A percentile compares a stretch with the other conserved stretches of the same genome.
These are phyloP conservation scores for Corythornis madagascariensis DNA, from an alignment of 2,113 vertebrate species.

Conservation along the genomic window DNA sequence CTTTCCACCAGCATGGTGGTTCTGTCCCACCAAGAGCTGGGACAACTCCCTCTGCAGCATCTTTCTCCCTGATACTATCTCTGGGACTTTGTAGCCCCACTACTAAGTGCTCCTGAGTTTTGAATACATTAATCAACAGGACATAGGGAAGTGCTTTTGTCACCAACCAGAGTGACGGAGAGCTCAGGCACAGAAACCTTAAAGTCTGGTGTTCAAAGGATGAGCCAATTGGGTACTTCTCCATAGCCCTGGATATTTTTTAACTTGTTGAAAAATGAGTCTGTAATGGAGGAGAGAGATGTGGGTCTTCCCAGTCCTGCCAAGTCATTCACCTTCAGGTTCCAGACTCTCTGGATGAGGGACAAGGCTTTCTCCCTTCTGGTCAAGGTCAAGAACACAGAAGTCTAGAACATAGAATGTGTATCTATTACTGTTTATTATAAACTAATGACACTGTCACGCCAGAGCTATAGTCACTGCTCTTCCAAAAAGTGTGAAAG, in stretches of 20 bases:
- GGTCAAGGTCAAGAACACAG: background rate
- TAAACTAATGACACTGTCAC: rapidly evolving
- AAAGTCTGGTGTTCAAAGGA: background rate
- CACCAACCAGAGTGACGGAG: background rate
- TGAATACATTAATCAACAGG: background rate
- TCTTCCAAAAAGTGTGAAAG: background rate
- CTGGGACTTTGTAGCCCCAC: background rate
- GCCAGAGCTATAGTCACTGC: background rate
- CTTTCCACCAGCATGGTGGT: background rate
- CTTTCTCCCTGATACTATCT: background rate
- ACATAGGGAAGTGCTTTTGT: background rate
- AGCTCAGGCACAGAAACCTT: background rate
- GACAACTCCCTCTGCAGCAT: rapidly evolving
- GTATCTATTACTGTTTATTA: background rate
- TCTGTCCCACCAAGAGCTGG: background rate
- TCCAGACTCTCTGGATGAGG: background rate
- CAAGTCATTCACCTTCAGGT: background rate
- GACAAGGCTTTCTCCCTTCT: background rate
- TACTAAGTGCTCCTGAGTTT: background rate
- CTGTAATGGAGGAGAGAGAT: background rate
- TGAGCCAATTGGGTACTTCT: background rate
- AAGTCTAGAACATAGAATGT: background rate
- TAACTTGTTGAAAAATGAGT: background rate
- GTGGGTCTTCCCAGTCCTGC: background rate
- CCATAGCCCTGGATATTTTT: background rate